phyloP scores from a whole-genome alignment of 2,113 vertebrate genomes.

The Furnarius figulus region DNA sequence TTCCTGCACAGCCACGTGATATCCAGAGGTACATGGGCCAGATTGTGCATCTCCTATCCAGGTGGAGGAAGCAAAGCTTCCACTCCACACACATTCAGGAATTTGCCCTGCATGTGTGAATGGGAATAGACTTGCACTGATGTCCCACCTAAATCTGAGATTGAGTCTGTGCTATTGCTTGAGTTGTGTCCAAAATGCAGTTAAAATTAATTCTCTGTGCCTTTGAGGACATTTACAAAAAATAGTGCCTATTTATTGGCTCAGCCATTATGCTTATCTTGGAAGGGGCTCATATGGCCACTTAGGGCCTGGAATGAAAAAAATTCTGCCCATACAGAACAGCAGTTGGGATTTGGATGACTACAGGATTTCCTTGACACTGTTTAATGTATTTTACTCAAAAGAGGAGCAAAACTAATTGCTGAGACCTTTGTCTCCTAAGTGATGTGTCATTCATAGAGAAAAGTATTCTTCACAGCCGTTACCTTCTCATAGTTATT shows the following conservation, averaged over 20 bases:
- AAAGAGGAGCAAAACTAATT: constrained; percentile 32
- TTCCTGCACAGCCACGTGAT: background rate
- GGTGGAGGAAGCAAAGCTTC: background rate
- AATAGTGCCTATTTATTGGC: background rate
- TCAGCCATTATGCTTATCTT: background rate
- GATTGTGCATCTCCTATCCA: background rate
- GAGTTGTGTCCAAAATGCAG: background rate
- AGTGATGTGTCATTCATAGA: background rate
- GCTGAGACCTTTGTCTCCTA: constrained; percentile 47
- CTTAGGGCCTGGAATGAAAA: background rate
- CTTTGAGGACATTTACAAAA: background rate
- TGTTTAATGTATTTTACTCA: background rate
- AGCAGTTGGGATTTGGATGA: background rate
- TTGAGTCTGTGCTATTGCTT: background rate
- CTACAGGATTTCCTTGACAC: background rate
- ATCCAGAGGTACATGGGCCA: background rate
- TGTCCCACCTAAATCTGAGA: background rate
- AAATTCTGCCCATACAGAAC: background rate
- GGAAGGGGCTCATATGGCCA: background rate
- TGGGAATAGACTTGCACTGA: background rate
- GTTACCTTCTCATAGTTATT: constrained; percentile 55
- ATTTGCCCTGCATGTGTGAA: background rate
- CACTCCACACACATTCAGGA: background rate
- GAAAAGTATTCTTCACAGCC: constrained; percentile 45
- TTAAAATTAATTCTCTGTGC: background rate